Base-by-base conservation (phyloP, 2,888 invertebrate genomes). In the Noctua fimbriata region DNA sequence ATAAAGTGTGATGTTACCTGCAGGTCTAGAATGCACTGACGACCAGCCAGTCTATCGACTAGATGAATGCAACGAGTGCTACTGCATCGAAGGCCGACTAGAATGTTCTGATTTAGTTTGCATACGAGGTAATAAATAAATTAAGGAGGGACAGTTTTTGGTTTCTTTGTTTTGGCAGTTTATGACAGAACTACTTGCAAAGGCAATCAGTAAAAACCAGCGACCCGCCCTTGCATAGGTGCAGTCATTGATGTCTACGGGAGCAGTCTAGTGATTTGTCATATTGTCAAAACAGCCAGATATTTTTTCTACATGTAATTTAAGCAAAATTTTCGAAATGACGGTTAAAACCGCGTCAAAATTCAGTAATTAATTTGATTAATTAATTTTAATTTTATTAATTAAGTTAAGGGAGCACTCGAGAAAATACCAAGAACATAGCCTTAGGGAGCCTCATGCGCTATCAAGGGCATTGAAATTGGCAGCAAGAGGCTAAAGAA, bases 41-140 rank as follows among this genome's bases (percentile, higher is more conserved):
- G 16, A 52, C 7, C 58, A 82, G 44, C 36, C 14, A 47, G 52
- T 79, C 5, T 10, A 14, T 16, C 60, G 21, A 21, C 47, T 47
- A 32, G 82, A 82, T 60, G 82, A 79, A 41, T 84, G 82, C n/a
- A 82, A 84, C 4, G 73, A 73, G 41, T 82, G 85, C 41, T 41
- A 84, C 24, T 82, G 82, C 28, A 28, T 74, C 9, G 81, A 73
- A 6, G 82, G 82, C 1, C 63, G 28, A 49, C 28, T 79, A 28
- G 47, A 74, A 18, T 82, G 82, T 55, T 73, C 80, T 7, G 41
- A 82, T 69, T 28, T 79, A 71, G n/a, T 82, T 0, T 82, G 82
- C 81, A 82, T 82, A 73, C 73, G 73, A 82, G 82, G 85, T 80
- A 81, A 67, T n/a, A n/a, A 55, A 72, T 16, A 16, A 49, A 49